A percentile compares a stretch with the other conserved stretches of the same genome.
These are phyloP conservation scores for Chrysolina haemoptera DNA, from an alignment of 2,888 invertebrate species.

Conservation along the genomic window DNA sequence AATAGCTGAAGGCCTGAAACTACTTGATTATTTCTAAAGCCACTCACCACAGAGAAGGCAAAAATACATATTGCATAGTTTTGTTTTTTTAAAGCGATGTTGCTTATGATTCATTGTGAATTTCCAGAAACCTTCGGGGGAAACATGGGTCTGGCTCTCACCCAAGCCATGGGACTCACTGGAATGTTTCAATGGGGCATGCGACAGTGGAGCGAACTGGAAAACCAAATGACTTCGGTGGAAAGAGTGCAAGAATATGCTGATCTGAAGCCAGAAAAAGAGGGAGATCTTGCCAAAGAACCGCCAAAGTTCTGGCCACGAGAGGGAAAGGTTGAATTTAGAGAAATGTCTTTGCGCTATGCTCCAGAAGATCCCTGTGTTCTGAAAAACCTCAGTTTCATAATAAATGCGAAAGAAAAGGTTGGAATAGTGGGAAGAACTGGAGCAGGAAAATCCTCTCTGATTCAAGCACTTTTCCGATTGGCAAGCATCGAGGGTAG, in stretches of 20 bases:
- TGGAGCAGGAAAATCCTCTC: conserved; percentile 86
- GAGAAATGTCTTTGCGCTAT: conserved; percentile 81
- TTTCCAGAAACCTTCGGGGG: conserved; percentile 63
- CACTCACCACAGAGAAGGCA: no score
- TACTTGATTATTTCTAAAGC: no score
- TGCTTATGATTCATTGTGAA: neutral
- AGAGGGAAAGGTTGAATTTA: conserved; percentile 78
- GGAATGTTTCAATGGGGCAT: conserved; percentile 90
- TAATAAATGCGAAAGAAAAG: conserved; percentile 79
- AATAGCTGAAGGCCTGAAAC: no score
- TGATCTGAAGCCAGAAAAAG: conserved; percentile 75
- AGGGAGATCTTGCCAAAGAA: conserved; percentile 48
- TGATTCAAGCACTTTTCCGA: conserved; percentile 85
- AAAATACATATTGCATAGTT: no score
- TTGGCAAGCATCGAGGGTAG: conserved; percentile 83
- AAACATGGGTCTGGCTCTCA: conserved; percentile 66
- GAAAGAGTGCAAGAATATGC: conserved; percentile 90
- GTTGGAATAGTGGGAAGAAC: conserved; percentile 87
- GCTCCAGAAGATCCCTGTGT: conserved; percentile 80
- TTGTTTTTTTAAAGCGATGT: no score
- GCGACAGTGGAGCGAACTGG: conserved; percentile 68
- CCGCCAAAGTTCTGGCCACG: conserved; percentile 82
- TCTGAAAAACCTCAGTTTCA: conserved; percentile 79
- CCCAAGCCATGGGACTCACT: conserved; percentile 64
- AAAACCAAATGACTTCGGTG: conserved; percentile 90